Percentiles rank a stretch among this genome's conserved stretches.
These are phyloP conservation scores for Spisula subtruncata DNA, from an alignment of 2,888 invertebrate genomes.

Conservation along the genomic window DNA sequence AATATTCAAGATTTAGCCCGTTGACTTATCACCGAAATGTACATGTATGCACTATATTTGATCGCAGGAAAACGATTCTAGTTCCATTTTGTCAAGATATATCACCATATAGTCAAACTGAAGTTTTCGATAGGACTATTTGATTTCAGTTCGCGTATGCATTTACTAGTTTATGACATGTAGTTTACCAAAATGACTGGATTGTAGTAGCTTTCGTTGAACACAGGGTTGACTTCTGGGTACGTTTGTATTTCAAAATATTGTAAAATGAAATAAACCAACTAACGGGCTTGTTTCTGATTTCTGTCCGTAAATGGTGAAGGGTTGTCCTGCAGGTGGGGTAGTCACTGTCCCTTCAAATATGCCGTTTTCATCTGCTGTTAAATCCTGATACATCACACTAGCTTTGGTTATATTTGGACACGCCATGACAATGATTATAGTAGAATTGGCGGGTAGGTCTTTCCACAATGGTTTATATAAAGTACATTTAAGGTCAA, in stretches of 20 bases:
- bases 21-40: too few relatives aligned
- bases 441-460: slow-evolving; percentile 66
- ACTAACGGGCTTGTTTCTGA: slow-evolving; percentile 47
- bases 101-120: too few relatives aligned
- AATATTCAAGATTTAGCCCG: too few relatives aligned
- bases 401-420: slow-evolving; percentile 53
- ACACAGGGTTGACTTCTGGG: not conserved
- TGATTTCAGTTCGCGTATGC: too few relatives aligned
- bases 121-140: too few relatives aligned
- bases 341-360: slow-evolving; percentile 69
- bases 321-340: slow-evolving; percentile 67
- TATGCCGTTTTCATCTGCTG: slow-evolving; percentile 60
- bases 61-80: too few relatives aligned
- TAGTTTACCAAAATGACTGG: too few relatives aligned
- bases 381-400: slow-evolving; percentile 52
- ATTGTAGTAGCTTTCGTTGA: not conserved
- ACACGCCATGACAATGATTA: slow-evolving; percentile 61
- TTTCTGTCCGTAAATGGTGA: slow-evolving; percentile 68
- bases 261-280: slow-evolving; percentile 67
- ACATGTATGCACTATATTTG: too few relatives aligned
- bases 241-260: slow-evolving; percentile 48
- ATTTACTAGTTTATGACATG: too few relatives aligned
- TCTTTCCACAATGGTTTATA: slow-evolving; percentile 71
- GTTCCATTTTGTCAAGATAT: too few relatives aligned
- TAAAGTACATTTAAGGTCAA: slow-evolving; percentile 64